Percentiles rank a stretch among this genome's conserved stretches.
phyloP scores from a whole-genome alignment of 1,140 invertebrate genomes.

The Heliconius nattereri region DNA sequence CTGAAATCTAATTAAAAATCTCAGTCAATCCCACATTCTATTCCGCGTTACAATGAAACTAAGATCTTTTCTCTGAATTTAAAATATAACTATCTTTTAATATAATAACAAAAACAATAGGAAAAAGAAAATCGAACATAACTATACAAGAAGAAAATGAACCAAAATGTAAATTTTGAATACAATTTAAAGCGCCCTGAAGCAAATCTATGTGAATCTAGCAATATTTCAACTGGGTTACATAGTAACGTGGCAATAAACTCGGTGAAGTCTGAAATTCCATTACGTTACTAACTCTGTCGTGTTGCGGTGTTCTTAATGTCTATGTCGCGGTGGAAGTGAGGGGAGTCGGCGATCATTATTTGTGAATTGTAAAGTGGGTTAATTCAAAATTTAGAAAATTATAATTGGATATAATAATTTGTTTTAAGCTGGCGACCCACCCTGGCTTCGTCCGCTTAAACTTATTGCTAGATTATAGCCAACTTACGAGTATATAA shows the following conservation, averaged over 20 bases:
- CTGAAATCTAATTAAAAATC: no score
- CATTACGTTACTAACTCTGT: constrained; percentile 29
- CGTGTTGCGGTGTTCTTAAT: constrained; percentile 31
- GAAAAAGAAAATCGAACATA: no score
- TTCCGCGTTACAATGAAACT: no score
- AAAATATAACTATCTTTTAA: no score
- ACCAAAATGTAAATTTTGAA: neutral
- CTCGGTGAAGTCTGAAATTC: constrained; percentile 28
- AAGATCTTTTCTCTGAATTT: no score
- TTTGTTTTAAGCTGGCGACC: no score
- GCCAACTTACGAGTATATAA: no score
- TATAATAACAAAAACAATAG: no score
- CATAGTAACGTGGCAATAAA: constrained; percentile 28
- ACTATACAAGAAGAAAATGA: neutral
- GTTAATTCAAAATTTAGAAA: neutral
- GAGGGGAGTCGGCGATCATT: neutral
- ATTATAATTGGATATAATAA: no score
- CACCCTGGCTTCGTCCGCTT: no score
- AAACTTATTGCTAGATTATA: no score
- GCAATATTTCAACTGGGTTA: constrained; percentile 18
- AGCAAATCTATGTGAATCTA: constrained; percentile 1
- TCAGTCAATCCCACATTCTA: no score
- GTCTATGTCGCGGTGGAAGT: constrained; percentile 19
- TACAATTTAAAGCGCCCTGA: neutral
- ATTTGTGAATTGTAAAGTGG: neutral